These are phyloP conservation scores for Thryonomys swinderianus DNA, from an alignment of 2,113 vertebrate genomes.

Conservation along the genomic window DNA sequence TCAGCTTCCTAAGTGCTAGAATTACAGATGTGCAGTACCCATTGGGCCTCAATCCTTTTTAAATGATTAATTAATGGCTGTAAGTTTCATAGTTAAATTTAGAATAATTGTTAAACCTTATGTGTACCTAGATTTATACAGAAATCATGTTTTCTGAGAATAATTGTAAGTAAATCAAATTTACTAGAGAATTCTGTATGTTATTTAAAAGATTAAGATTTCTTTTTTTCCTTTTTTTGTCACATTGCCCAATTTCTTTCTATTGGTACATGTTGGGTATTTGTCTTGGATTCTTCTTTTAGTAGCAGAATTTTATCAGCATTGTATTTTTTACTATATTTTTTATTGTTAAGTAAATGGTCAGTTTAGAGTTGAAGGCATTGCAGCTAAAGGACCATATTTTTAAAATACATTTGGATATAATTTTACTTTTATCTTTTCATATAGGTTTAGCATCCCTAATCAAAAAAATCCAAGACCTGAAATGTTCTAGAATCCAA, in stretches of 20 bases:
- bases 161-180: constrained; percentile 5
- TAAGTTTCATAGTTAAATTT: constrained; percentile 27
- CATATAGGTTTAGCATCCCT: not conserved
- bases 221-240: not conserved
- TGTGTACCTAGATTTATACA: not conserved
- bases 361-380: not conserved
- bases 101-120: constrained; percentile 5
- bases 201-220: constrained; percentile 29
- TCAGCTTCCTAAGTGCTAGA: not conserved
- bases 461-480: not conserved
- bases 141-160: constrained; percentile 46
- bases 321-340: constrained; percentile 24
- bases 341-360: constrained; percentile 14
- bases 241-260: not conserved
- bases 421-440: constrained; percentile 60
- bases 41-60: not conserved
- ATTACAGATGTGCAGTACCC: not conserved
- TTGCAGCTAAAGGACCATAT: not conserved
- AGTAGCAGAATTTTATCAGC: not conserved
- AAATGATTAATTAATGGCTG: not conserved
- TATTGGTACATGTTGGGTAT: not conserved
- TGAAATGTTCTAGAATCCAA: not conserved
- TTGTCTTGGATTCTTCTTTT: constrained; percentile 3
- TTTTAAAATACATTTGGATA: constrained; percentile 17
- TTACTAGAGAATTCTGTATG: not conserved